These are phyloP conservation scores for Mallateleia sp. DNA, from an alignment of 2,888 invertebrate genomes.

Conservation along the genomic window DNA sequence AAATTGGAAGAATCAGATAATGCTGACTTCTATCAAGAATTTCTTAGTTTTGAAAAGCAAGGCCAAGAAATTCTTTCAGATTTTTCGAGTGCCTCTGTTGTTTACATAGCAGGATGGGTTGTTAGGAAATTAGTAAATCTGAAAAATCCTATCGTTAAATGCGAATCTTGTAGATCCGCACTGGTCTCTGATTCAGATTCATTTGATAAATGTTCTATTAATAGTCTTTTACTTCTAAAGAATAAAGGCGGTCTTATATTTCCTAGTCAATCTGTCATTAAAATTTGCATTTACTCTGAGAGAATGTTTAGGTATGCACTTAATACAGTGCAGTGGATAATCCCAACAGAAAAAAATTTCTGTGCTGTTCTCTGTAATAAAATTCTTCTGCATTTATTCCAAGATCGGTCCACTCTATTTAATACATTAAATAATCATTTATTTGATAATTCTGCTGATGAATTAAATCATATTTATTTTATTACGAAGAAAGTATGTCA, in stretches of 20 bases:
- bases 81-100: not conserved
- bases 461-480: not conserved
- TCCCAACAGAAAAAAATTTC: conserved; percentile 31
- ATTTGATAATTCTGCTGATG: not conserved
- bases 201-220: not conserved
- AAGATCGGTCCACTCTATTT: conserved; percentile 20
- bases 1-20: not conserved
- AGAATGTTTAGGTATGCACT: conserved; percentile 25
- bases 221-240: not conserved
- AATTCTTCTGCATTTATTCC: conserved; percentile 46
- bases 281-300: conserved; percentile 40
- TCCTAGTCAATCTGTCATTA: conserved; percentile 52
- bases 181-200: not conserved
- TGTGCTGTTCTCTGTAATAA: conserved; percentile 41
- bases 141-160: not conserved
- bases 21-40: not conserved
- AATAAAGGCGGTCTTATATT: conserved; percentile 13
- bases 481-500: not conserved
- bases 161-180: conserved; percentile 7
- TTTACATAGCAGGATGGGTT: conserved; percentile 7
- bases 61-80: not conserved
- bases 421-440: conserved; percentile 1
- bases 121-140: conserved; percentile 3
- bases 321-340: conserved; percentile 14
- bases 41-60: not conserved